Evolutionary conservation across 2,888 invertebrate genomes (phyloP), one percentile per base, ranked within the genome.

Genomic region (Nemotelus nigrinus): DNA sequence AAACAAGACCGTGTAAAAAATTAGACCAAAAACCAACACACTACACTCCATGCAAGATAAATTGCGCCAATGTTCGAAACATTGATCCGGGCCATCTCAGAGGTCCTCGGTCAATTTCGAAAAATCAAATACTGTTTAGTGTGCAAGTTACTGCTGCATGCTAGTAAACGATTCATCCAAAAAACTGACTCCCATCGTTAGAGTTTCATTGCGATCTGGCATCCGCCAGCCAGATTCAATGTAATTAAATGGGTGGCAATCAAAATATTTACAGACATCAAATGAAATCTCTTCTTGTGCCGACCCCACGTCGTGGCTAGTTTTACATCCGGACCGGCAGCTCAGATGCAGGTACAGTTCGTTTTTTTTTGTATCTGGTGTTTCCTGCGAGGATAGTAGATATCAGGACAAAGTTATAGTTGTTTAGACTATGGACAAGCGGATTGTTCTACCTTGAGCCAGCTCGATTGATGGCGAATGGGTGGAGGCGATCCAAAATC

Each of bases 221-320:
- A 47, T 10, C 74, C 72, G 39, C 48, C 74, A 25, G 53, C 65
- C 45, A 65, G 53, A 65, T 76, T 65, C 74, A 65, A 65, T 78
- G 78, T 78, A 78, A 78, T 78, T 78, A 78, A 78, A 74, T 65
- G 78, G 67, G 74, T 78, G 78, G 74, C 78, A 78, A 78, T 78
- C 78, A 78, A 78, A 78, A 65, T 74, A 74, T 78, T 78, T 67
- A 55, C 67, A 78, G 74, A 78, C 78, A 78, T 78, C 78, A 78
- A 78, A 78, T 78, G 70, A 68, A 77, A 77, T 71, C 71, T 71
- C 74, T 74, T 47, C 50, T 60, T 63, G 4, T 2, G 43, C 10
- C 57, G 0, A 25, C 10, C 8, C 70, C 53, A 25, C 50, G 45
- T 41, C 41, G 25, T 25, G 25, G 25, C 0, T 25, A 25, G 25